Percentiles rank a stretch among this genome's conserved stretches.
These are phyloP conservation scores for Frankliniella fusca DNA, from an alignment of 2,888 invertebrate species.

Conservation along the genomic window DNA sequence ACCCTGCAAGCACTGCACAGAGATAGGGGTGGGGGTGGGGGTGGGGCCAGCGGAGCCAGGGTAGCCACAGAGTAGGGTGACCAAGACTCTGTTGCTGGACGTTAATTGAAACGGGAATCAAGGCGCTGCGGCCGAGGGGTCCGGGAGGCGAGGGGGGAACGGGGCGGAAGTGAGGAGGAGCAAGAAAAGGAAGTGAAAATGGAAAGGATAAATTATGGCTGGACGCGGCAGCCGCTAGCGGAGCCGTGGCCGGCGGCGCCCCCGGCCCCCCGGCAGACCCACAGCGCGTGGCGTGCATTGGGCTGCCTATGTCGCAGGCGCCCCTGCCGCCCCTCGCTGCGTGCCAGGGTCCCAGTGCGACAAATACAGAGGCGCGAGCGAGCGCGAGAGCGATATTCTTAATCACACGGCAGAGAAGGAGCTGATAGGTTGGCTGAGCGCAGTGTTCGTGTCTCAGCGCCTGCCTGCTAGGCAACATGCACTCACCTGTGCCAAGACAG, in stretches of 20 bases:
- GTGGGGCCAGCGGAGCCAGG: no score
- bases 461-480: no score
- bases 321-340: neutral
- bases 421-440: no score
- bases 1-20: no score
- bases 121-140: neutral
- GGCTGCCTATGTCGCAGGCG: neutral
- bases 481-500: no score
- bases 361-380: no score
- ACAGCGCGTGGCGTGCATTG: neutral
- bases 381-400: no score
- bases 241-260: neutral
- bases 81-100: neutral
- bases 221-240: neutral
- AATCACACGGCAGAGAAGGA: no score
- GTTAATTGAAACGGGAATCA: slow-evolving; percentile 20
- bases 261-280: neutral
- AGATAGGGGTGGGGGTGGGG: no score
- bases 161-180: neutral
- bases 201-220: neutral
- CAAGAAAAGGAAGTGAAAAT: slow-evolving; percentile 16
- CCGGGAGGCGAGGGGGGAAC: neutral
- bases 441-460: no score
- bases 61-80: neutral
- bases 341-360: neutral